These are phyloP conservation scores for Rhamnusium bicolor DNA, from an alignment of 2,888 invertebrate species.

Conservation along the genomic window DNA sequence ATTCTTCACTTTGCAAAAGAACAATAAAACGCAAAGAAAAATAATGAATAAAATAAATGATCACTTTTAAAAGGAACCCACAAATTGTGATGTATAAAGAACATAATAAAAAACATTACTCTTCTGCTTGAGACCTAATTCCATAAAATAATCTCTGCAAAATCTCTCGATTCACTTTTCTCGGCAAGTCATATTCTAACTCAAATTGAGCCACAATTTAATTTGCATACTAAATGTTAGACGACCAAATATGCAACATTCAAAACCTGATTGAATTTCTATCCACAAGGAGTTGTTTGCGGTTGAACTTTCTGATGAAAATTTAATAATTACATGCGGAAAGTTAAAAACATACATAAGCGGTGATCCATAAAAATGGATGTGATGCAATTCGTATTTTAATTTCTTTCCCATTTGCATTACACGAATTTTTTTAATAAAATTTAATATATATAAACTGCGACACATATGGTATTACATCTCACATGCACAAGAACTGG, in stretches of 20 bases:
- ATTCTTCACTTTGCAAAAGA: conserved; percentile 9
- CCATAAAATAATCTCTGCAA: conserved; percentile 13
- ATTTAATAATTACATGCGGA: neutral
- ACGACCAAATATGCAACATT: neutral
- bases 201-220: conserved; percentile 2
- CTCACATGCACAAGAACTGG: too few relatives aligned
- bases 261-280: neutral
- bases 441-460: too few relatives aligned
- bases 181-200: neutral
- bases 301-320: neutral
- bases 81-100: conserved; percentile 16
- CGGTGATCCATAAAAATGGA: too few relatives aligned
- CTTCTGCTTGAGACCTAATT: neutral
- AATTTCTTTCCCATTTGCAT: too few relatives aligned
- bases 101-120: conserved; percentile 28
- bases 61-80: conserved; percentile 1
- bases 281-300: neutral
- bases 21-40: conserved; percentile 12
- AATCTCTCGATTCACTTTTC: neutral
- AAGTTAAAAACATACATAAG: neutral
- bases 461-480: too few relatives aligned
- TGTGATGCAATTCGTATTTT: too few relatives aligned
- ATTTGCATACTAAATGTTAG: conserved; percentile 11
- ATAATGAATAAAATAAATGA: conserved; percentile 25
- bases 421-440: too few relatives aligned